Evolutionary conservation across 2,797 vertebrate genomes (phyloP), one percentile per base, ranked within the genome.

Genomic region (Garrulus glandarius): DNA sequence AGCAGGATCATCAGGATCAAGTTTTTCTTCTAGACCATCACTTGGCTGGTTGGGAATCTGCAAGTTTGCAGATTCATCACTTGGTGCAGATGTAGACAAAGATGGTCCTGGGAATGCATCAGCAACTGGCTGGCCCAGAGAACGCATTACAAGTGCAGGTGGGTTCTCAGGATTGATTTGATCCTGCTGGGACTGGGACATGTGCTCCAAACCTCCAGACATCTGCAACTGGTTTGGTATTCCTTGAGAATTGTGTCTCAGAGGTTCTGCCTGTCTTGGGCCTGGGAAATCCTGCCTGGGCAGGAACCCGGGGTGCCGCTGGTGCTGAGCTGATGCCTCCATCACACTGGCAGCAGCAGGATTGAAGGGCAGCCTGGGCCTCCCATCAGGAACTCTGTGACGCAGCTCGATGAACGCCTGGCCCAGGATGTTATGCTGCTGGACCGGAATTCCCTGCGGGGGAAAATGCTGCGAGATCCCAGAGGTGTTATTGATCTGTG

Each of bases 371-470:
- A 99, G 97, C 32, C 99, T 98, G 0, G 99, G 98, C 78, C 99
- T 98, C 93, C 98, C 99, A 10, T 99, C 99, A 4, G 98, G 98
- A n/a, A 98, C 97, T 96, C 99, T 98, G 97, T 99, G 99, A 5
- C 99, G 98, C 43, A 99, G 96, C 93, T 99, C 99, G 30, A 99
- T 99, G 88, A 99, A 99, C 0, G 99, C 99, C 89, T 99, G 99
- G 4, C 99, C 99, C 98, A 99, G 98, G 72, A 99, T 99, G 94
- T 98, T 99, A 97, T 99, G 99, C 96, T 99, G 99, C 92, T 99
- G 99, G 70, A 99, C 97, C 3, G 98, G 98, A 89, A 99, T 98
- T 44, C 98, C 98, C 72, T 98, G 99, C 1, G 98, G 98, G 64
- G 98, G 98, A 55, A 99, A 99, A 85, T 99, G 98, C 65, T 98